Conservation (phyloP, 2,797 vertebrate genomes). For the Pristis pectinata region DNA sequence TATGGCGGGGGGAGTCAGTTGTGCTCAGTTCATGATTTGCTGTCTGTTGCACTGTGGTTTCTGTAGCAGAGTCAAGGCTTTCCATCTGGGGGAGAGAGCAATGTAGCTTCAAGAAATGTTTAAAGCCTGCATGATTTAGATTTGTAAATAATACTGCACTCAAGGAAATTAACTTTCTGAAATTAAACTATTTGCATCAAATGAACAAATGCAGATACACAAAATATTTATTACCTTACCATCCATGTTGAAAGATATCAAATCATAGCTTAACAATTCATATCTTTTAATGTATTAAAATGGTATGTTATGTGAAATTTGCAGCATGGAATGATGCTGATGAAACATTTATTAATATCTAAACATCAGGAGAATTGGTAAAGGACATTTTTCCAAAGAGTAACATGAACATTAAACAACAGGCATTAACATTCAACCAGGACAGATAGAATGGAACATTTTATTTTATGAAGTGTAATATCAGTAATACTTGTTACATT, state of each 20-base stretch:
- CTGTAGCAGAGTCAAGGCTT: slow-evolving; percentile 35
- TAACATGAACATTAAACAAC: not conserved
- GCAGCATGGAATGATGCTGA: not conserved
- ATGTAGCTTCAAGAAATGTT: slow-evolving; percentile 6
- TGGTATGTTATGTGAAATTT: not conserved
- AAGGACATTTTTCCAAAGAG: not conserved
- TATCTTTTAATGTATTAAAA: not conserved
- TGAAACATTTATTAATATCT: slow-evolving; percentile 6
- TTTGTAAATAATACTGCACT: not conserved
- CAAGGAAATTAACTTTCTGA: not conserved
- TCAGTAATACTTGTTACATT: not conserved
- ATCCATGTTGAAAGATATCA: not conserved
- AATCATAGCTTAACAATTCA: not conserved
- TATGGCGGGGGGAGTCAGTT: slow-evolving; percentile 37
- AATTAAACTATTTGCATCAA: not conserved
- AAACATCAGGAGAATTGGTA: not conserved
- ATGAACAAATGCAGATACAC: not conserved
- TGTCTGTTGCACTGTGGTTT: not conserved
- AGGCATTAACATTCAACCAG: not conserved
- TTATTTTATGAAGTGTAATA: not conserved
- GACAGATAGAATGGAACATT: not conserved
- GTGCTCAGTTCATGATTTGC: slow-evolving; percentile 28
- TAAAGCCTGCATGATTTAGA: not conserved
- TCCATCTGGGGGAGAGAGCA: slow-evolving; percentile 40
- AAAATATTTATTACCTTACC: not conserved